Percentiles rank a stretch among this genome's conserved stretches.
Conservation (phyloP, 2,888 invertebrate genomes). For the Euplagia quadripunctaria region DNA sequence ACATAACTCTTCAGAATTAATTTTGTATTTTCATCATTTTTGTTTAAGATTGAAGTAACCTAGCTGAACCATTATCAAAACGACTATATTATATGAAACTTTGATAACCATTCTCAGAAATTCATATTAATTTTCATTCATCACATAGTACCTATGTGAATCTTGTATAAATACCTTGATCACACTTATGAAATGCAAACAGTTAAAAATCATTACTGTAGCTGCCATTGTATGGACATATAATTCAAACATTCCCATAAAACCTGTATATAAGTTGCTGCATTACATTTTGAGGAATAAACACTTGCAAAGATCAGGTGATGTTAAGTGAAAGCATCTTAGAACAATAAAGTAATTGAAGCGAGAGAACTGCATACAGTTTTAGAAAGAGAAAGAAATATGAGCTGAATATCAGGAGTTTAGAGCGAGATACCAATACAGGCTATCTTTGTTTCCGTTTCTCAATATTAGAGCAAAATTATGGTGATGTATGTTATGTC, state of each 20-base stretch:
- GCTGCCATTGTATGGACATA: neutral
- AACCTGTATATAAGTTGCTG: neutral
- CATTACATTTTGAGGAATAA: neutral
- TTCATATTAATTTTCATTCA: no score
- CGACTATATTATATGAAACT: neutral
- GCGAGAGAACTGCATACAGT: conserved; percentile 6
- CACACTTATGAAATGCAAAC: neutral
- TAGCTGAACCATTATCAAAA: neutral
- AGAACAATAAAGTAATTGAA: conserved; percentile 11
- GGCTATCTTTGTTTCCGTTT: neutral
- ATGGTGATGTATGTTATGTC: conserved; percentile 17
- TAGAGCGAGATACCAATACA: conserved; percentile 12
- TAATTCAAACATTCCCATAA: neutral
- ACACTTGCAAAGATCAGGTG: conserved; percentile 21
- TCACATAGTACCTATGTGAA: neutral
- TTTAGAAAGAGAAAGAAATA: conserved; percentile 13
- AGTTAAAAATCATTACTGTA: neutral
- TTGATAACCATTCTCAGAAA: neutral
- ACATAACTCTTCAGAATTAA: neutral
- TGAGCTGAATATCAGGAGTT: neutral
- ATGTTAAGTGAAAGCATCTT: conserved; percentile 24
- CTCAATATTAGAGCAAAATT: neutral
- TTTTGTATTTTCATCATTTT: neutral
- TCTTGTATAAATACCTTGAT: neutral
- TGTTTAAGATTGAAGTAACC: neutral